phyloP scores from a whole-genome alignment of 2,797 vertebrate genomes.

The Thripadectes ignobilis region DNA sequence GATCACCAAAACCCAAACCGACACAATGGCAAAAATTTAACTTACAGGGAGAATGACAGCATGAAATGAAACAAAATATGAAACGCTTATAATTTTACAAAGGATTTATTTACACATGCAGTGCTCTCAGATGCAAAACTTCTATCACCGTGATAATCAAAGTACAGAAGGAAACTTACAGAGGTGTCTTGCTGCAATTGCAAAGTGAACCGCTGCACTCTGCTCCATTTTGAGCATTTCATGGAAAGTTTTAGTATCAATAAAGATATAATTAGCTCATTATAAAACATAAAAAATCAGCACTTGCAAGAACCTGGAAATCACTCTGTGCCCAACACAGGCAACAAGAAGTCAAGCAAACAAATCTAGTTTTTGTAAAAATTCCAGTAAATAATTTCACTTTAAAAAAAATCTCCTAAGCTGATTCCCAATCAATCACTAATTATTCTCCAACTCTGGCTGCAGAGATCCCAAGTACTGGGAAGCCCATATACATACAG shows the following conservation, averaged over 20 bases:
- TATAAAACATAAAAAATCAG: neutral
- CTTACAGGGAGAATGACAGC: neutral
- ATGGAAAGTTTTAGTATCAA: neutral
- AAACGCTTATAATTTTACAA: neutral
- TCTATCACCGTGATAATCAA: neutral
- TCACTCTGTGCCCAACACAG: neutral
- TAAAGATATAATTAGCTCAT: neutral
- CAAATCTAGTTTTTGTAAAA: neutral
- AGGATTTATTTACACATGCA: neutral
- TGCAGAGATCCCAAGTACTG: neutral
- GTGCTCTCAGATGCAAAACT: neutral
- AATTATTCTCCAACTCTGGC: neutral
- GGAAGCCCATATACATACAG: neutral
- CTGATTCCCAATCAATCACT: neutral
- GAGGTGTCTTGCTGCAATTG: neutral
- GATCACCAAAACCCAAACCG: neutral
- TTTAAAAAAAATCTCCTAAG: neutral
- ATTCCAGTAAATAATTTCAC: neutral
- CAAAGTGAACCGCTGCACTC: neutral
- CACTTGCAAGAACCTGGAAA: neutral
- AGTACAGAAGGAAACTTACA: neutral
- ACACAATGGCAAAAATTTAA: neutral
- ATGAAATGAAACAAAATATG: neutral
- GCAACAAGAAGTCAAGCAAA: neutral
- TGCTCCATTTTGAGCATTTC: neutral